phyloP scores from a whole-genome alignment of 2,797 vertebrate species.

The Xenops minutus region DNA sequence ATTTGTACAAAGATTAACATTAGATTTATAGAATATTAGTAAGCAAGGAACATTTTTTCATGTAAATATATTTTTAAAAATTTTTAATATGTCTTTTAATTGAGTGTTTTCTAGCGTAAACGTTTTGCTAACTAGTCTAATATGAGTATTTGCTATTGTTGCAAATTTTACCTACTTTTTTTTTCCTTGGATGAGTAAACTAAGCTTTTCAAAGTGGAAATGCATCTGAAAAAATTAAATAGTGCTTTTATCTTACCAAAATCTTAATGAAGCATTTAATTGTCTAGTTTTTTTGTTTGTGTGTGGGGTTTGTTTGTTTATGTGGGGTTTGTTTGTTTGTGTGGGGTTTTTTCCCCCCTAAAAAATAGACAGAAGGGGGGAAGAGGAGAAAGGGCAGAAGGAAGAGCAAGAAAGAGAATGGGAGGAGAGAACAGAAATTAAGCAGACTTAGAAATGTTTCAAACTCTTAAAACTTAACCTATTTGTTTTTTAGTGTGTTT shows the following conservation, averaged over 20 bases:
- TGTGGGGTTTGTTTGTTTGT: not conserved
- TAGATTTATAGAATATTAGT: not conserved
- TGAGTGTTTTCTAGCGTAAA: not conserved
- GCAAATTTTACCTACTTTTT: not conserved
- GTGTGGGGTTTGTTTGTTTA: not conserved
- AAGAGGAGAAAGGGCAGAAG: not conserved
- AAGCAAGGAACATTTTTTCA: not conserved
- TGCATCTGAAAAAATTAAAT: not conserved
- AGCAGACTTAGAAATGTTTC: not conserved
- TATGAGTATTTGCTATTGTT: not conserved
- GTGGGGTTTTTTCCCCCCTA: not conserved
- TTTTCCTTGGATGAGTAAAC: not conserved
- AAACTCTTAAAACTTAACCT: not conserved
- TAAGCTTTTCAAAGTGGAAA: not conserved
- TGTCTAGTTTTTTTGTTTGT: not conserved
- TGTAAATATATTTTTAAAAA: not conserved
- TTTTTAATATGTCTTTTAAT: not conserved
- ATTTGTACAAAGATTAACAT: not conserved
- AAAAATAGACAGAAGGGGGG: not conserved
- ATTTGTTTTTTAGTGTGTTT: fast-evolving
- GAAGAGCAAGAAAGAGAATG: not conserved
- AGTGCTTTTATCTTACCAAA: not conserved
- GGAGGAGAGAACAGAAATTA: not conserved
- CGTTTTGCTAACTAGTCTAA: not conserved
- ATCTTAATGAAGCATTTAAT: not conserved